Conservation (phyloP, 2,888 invertebrate genomes). For the Cephus rjabovi region DNA sequence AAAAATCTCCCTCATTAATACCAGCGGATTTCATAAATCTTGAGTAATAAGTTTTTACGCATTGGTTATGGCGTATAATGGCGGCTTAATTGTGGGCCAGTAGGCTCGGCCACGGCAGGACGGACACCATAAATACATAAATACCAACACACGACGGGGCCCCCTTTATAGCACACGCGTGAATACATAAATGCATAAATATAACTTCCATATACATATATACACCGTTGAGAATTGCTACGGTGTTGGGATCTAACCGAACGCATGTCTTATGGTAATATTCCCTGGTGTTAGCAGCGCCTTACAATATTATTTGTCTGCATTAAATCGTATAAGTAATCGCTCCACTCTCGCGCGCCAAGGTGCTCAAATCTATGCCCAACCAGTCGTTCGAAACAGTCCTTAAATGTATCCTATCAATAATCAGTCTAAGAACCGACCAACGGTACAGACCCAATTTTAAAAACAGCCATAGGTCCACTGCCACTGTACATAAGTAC, state of each 20-base stretch:
- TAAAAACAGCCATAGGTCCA: too few relatives aligned
- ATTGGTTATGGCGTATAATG: conserved; percentile 56
- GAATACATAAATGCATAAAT: conserved; percentile 59
- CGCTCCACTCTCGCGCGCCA: conserved; percentile 30
- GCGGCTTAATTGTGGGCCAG: conserved; percentile 58
- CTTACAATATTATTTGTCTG: conserved; percentile 58
- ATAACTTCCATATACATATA: conserved; percentile 30
- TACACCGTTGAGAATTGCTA: conserved; percentile 13
- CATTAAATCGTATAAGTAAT: conserved; percentile 50
- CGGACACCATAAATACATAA: conserved; percentile 48
- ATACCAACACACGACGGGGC: conserved; percentile 47
- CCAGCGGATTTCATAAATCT: conserved; percentile 57
- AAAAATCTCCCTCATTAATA: conserved; percentile 55
- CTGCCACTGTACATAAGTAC: too few relatives aligned
- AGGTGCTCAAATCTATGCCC: conserved; percentile 32
- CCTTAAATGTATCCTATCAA: too few relatives aligned
- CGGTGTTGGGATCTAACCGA: conserved; percentile 21
- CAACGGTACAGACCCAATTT: too few relatives aligned
- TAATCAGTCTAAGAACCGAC: too few relatives aligned
- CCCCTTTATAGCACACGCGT: conserved; percentile 42
- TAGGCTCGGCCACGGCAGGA: conserved; percentile 32
- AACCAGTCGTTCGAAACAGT: too few relatives aligned
- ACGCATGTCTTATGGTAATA: conserved; percentile 60
- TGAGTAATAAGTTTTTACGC: conserved; percentile 57
- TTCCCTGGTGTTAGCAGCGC: conserved; percentile 52